These are phyloP conservation scores for Stomatorhinus walkeri DNA, from an alignment of 2,797 vertebrate species.

Conservation along the genomic window DNA sequence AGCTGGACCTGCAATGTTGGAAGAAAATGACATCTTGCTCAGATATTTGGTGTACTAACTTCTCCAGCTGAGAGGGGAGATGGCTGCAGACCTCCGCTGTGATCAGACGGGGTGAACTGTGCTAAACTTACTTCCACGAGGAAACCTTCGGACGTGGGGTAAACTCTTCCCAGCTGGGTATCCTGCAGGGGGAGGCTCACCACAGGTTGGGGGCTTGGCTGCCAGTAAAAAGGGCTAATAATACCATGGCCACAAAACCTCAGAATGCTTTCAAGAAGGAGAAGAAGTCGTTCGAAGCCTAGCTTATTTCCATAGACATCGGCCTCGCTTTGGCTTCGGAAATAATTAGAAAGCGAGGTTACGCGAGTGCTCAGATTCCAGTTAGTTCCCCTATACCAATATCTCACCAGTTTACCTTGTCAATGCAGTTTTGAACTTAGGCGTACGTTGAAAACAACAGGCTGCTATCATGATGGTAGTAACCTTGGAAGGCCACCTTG, in stretches of 20 bases:
- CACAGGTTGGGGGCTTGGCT: slow-evolving; percentile 45
- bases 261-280: slow-evolving; percentile 33
- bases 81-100: slow-evolving; percentile 42
- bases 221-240: slow-evolving; percentile 32
- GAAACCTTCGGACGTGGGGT: slow-evolving; percentile 46
- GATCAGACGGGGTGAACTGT: slow-evolving; percentile 41
- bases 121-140: slow-evolving; percentile 35
- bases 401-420: neutral
- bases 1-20: neutral
- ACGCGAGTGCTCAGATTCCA: neutral
- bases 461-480: neutral
- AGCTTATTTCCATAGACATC: slow-evolving; percentile 17
- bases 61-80: slow-evolving; percentile 37
- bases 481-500: neutral
- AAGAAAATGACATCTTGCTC: neutral
- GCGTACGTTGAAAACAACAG: neutral
- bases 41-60: slow-evolving; percentile 18
- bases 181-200: slow-evolving; percentile 16
- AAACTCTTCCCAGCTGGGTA: slow-evolving; percentile 44
- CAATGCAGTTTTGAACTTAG: neutral
- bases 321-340: neutral
- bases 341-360: neutral
- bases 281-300: slow-evolving; percentile 19
- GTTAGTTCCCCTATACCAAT: neutral
- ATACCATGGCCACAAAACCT: slow-evolving; percentile 45